Evolutionary conservation across 1,140 invertebrate genomes (phyloP), one percentile per base, ranked within the genome.

Genomic region (Pseudomyrmex pallidus): DNA sequence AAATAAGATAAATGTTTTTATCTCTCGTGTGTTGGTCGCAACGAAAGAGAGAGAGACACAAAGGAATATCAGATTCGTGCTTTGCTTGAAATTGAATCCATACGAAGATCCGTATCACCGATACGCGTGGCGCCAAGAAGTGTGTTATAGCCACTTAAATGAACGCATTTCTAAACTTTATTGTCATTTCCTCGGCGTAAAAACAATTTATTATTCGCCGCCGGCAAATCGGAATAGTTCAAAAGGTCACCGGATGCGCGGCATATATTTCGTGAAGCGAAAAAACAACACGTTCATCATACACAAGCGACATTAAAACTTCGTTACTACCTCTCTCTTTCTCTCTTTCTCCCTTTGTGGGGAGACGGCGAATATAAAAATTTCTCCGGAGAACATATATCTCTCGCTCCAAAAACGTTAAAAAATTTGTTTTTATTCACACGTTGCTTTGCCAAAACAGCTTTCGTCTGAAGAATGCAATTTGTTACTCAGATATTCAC

Each of bases 101-200:
- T 57, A 78, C 13, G 10, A 46, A 87, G 78, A 86, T 85, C 46
- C 57, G 15, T 82, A 87, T 83, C 84, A 1, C 1, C 44, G 48
- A 57, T 35, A 12, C 48, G 59, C 7, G 44, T 35, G 72, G 7
- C 25, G 13, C 13, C 10, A 50, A 35, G 44, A 70, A 56, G 66
- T 59, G 35, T 80, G 64, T 10, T 10, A 35, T 57, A 35, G 15
- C 3, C 1, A 59, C 44, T 67, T 59, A 59, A 61, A 72, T 7
- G 52, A 72, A 4, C 7, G 9, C 8, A 13, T 25, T 20, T 3
- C 10, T 17, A 25, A 7, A 35, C 5, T 35, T 0, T 59, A 48
- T 67, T 59, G 50, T 44, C 20, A 4, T 2, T 35, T 59, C 72
- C 54, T 61, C 12, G 50, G n/a, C 48, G 9, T 10, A 5, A 25